Evolutionary conservation across 2,888 invertebrate genomes (phyloP).

Genomic region (Trissonchulus sp.): DNA sequence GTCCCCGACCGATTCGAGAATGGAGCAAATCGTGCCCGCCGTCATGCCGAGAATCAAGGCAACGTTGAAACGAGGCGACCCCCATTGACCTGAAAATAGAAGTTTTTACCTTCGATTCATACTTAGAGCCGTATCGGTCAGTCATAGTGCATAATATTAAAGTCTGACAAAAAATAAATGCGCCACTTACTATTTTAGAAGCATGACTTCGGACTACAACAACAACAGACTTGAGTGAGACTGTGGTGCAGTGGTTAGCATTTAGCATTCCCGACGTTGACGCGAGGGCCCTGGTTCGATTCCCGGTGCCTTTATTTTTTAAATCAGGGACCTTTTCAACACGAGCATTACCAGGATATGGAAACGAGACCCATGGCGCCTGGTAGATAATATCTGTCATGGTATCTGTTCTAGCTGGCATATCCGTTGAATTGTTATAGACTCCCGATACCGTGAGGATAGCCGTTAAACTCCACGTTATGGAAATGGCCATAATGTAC

Average conservation of each 20-base stretch:
- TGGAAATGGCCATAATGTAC: constrained; percentile 64
- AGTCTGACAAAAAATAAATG: too few species aligned
- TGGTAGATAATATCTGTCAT: constrained; percentile 42
- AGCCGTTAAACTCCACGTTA: constrained; percentile 70
- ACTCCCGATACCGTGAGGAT: constrained; percentile 64
- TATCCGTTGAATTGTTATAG: constrained; percentile 56
- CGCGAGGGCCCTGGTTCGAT: too few species aligned
- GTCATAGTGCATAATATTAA: too few species aligned
- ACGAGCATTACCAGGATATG: constrained; percentile 64
- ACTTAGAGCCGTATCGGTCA: too few species aligned
- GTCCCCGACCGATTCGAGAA: constrained; percentile 76
- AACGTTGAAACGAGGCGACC: constrained; percentile 64
- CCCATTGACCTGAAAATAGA: constrained; percentile 61
- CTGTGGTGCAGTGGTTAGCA: too few species aligned
- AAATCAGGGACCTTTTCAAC: constrained; percentile 67
- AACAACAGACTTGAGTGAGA: too few species aligned
- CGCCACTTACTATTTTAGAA: too few species aligned
- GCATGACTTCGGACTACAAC: too few species aligned
- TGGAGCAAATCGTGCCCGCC: constrained; percentile 70
- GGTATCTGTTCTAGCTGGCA: constrained; percentile 52
- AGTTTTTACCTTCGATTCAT: too few species aligned
- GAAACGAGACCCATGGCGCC: constrained; percentile 52
- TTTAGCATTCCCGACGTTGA: too few species aligned
- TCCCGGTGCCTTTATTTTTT: too few species aligned
- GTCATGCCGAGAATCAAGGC: constrained; percentile 70